phyloP scores from a whole-genome alignment of 2,797 vertebrate genomes.

The Nothura maculosa region DNA sequence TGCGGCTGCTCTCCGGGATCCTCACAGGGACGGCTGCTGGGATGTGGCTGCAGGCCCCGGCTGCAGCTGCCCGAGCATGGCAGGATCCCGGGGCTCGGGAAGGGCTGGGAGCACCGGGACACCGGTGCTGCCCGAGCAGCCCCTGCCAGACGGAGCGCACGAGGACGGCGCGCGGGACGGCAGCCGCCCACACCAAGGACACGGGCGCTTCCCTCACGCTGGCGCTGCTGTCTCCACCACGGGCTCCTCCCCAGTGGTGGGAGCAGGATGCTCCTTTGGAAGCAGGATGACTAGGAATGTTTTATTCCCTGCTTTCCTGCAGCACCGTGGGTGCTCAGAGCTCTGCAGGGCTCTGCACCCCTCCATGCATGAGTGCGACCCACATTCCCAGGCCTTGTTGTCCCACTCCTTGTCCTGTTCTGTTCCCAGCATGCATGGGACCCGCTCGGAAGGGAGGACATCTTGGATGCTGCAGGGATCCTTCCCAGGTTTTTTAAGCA shows the following conservation, averaged over 20 bases:
- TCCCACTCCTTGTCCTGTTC: neutral
- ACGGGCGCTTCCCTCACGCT: neutral
- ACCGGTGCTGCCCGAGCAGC: neutral
- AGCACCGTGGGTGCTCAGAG: too few relatives aligned
- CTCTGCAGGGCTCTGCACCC: neutral
- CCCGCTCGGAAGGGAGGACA: neutral
- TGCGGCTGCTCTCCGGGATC: neutral
- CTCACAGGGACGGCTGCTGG: fast-evolving
- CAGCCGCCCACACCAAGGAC: neutral
- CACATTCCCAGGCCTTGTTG: too few relatives aligned
- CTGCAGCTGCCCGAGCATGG: fast-evolving
- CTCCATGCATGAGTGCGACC: too few relatives aligned
- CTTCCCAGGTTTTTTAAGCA: neutral
- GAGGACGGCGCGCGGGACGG: neutral
- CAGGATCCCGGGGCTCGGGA: too few relatives aligned
- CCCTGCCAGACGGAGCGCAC: neutral
- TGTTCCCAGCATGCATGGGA: neutral
- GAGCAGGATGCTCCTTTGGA: neutral
- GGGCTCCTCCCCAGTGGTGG: too few relatives aligned
- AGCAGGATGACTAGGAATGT: neutral
- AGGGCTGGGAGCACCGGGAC: too few relatives aligned
- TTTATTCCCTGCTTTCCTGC: neutral
- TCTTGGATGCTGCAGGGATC: neutral
- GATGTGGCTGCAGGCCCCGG: neutral
- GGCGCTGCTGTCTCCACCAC: too few relatives aligned